A percentile compares a stretch with the other conserved stretches of the same genome.
These are phyloP conservation scores for Empidonax alnorum DNA, from an alignment of 2,113 vertebrate genomes.

Conservation along the genomic window DNA sequence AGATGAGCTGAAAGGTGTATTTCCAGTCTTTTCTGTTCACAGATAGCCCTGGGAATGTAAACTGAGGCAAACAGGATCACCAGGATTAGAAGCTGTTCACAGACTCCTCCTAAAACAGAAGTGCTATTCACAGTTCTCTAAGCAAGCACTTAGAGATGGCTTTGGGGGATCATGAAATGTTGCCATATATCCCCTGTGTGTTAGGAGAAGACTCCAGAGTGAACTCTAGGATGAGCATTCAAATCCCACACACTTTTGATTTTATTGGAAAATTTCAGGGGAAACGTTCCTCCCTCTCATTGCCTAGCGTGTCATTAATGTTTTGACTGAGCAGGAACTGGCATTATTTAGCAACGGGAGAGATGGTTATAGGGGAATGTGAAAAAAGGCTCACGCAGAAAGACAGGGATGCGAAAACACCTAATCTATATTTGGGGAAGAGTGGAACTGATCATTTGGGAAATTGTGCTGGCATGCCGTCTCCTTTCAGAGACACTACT, in stretches of 20 bases:
- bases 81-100: constrained; percentile 33
- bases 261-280: neutral
- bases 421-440: neutral
- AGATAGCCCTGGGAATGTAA: constrained; percentile 6
- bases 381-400: neutral
- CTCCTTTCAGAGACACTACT: neutral
- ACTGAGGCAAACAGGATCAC: constrained; percentile 37
- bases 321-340: neutral
- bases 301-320: neutral
- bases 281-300: neutral
- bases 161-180: neutral
- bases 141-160: neutral
- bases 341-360: neutral
- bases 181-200: neutral
- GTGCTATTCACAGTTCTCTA: constrained; percentile 30
- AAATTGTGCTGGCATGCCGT: neutral
- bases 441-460: neutral
- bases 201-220: neutral
- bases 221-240: neutral
- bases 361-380: neutral
- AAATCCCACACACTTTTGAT: neutral
- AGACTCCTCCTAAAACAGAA: neutral
- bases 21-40: constrained; percentile 19
- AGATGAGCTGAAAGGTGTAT: neutral
- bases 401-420: neutral